Base-by-base conservation (phyloP, 2,113 vertebrate species). In the Phylloscopus trochilus region DNA sequence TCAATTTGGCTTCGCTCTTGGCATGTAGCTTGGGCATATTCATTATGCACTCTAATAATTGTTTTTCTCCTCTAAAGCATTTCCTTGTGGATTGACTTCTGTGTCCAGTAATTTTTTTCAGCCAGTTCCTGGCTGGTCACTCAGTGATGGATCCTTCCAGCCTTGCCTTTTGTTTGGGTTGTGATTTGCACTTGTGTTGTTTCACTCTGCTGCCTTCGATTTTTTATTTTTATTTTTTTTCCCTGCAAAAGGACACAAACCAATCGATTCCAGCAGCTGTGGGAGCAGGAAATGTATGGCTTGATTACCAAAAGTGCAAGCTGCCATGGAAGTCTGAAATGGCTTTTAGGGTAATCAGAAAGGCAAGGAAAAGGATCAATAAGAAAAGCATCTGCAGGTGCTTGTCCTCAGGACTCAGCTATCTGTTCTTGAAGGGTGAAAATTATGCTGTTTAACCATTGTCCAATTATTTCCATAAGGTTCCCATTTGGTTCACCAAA, bases 401-500 rank as follows among this genome's bases (percentile, higher is more conserved):
- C 7, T 80, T 35, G 11, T 37, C 39, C 41, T 55, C 11, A 18
- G 13, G 8, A 17, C 53, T 80, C 19, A 15, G 7, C 17, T 10
- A 1, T 26, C 20, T 51, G 53, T 12, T 55, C 39, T 18, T 44
- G 30, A 55, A 86, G 39, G 33, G 18, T 46, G 51, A 78, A 87
- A 90, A 77, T 2, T 17, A 14, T 0, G 4, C 4, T 17, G 21
- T 30, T 5, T 16, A 43, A 49, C 4, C 11, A 1, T 7, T 12
- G 10, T 6, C 15, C 27, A 43, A 2, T 6, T 41, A 7, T 18
- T 7, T 59, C 13, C 3, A 11, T 3, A 44, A 31, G 14, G 13
- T 27, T 92, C 26, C 2, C 10, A 19, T 14, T 18, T 55, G 13
- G 5, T 59, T 64, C 39, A 30, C 21, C 1, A 37, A 55, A 35